Evolutionary conservation across 2,888 invertebrate species (phyloP).

Genomic region (Phengaris alcon): DNA sequence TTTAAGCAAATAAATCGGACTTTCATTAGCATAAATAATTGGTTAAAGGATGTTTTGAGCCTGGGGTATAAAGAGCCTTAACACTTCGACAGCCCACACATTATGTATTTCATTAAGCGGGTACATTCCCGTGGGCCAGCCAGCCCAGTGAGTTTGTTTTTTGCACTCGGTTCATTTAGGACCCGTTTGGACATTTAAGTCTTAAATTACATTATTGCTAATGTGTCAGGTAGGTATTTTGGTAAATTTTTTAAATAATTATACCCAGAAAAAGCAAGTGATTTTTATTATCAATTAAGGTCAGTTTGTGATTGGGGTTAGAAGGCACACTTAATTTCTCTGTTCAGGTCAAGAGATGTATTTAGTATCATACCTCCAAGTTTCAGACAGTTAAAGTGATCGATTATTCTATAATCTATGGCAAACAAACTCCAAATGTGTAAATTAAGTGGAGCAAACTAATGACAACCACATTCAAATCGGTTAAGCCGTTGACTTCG

Average conservation of each 20-base stretch:
- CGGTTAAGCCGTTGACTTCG: too few relatives aligned
- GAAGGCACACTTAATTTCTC: too few relatives aligned
- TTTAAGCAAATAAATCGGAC: constrained; percentile 15
- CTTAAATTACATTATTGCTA: not conserved
- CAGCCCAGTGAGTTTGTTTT: constrained; percentile 1
- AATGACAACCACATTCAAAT: too few relatives aligned
- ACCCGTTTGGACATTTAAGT: not conserved
- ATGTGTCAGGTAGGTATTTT: not conserved
- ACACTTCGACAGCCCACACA: constrained; percentile 24
- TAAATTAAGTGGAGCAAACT: too few relatives aligned
- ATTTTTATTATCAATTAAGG: too few relatives aligned
- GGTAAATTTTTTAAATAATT: not conserved
- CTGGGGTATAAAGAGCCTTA: constrained; percentile 10
- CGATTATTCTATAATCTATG: too few relatives aligned
- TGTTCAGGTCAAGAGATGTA: too few relatives aligned
- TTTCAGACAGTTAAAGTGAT: too few relatives aligned
- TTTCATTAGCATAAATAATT: constrained; percentile 24
- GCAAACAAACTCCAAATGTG: too few relatives aligned
- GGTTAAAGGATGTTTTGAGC: constrained; percentile 21
- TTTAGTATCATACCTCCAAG: too few relatives aligned
- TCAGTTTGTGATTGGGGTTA: too few relatives aligned
- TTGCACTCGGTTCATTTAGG: not conserved
- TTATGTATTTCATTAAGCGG: constrained; percentile 23
- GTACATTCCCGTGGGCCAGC: constrained; percentile 7
- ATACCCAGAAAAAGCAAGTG: too few relatives aligned